Evolutionary conservation across 2,888 invertebrate genomes (phyloP).

Genomic region (Augiades crinisus): DNA sequence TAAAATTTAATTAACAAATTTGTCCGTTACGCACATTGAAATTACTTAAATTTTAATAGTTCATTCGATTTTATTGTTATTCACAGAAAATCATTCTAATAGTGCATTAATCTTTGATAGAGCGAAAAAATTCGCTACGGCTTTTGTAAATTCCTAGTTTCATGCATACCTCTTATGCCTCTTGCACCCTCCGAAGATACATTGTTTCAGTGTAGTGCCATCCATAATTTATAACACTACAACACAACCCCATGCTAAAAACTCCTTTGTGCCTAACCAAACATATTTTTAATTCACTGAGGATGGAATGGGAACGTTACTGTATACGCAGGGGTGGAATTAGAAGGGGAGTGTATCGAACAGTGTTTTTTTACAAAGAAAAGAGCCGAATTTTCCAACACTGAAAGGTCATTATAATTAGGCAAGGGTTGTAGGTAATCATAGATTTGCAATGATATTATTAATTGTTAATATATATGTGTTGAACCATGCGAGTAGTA

Average conservation of each 20-base stretch:
- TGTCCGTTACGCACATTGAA: too few species aligned
- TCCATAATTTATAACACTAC: conserved; percentile 15
- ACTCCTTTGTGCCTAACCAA: conserved; percentile 21
- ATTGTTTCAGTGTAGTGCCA: conserved; percentile 13
- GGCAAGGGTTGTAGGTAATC: too few species aligned
- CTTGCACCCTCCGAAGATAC: conserved; percentile 16
- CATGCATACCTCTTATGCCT: conserved; percentile 8
- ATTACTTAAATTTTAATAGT: too few species aligned
- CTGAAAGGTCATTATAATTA: too few species aligned
- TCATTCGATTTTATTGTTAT: too few species aligned
- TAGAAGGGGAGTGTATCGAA: background rate
- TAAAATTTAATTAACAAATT: too few species aligned
- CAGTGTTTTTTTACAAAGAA: too few species aligned
- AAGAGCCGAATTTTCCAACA: too few species aligned
- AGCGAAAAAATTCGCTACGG: too few species aligned
- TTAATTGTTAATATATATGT: too few species aligned
- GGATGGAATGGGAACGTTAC: conserved; percentile 8
- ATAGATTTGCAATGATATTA: too few species aligned
- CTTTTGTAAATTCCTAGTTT: conserved; percentile 2
- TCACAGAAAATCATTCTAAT: background rate
- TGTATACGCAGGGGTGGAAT: conserved; percentile 18
- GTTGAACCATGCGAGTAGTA: too few species aligned
- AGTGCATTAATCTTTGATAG: background rate
- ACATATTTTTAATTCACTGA: conserved; percentile 13
- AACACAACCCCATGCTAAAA: conserved; percentile 1